These are phyloP conservation scores for Parotocinclus haroldoi DNA, from an alignment of 2,797 vertebrate species.

Conservation along the genomic window DNA sequence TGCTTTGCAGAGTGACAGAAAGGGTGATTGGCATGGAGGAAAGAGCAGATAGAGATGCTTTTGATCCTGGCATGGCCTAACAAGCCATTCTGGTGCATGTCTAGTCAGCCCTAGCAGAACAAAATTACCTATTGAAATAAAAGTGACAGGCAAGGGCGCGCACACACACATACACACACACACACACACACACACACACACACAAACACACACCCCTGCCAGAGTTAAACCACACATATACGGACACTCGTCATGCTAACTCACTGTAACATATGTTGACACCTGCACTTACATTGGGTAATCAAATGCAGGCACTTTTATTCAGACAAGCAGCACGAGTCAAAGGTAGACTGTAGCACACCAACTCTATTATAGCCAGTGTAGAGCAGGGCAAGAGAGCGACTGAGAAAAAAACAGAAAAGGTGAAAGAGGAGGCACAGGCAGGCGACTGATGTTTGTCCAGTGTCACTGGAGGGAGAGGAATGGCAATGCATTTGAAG, in stretches of 20 bases:
- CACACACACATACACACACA: constrained; percentile 48
- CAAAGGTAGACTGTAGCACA: constrained; percentile 79
- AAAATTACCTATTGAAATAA: constrained; percentile 97
- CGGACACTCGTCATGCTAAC: constrained; percentile 42
- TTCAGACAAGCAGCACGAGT: constrained; percentile 80
- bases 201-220: constrained; percentile 9
- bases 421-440: constrained; percentile 42
- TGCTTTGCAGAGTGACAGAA: constrained; percentile 89
- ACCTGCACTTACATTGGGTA: constrained; percentile 54
- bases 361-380: constrained; percentile 69
- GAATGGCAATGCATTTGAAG: constrained; percentile 58
- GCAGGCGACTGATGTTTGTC: constrained; percentile 82
- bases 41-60: constrained; percentile 79
- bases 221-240: too few species aligned
- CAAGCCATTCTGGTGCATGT: constrained; percentile 95
- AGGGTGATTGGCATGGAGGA: constrained; percentile 95
- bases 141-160: constrained; percentile 91
- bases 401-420: constrained; percentile 54
- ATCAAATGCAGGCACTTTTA: constrained; percentile 83
- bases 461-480: constrained; percentile 74
- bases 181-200: constrained; percentile 63
- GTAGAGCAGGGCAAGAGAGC: constrained; percentile 1
- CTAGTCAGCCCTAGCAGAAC: constrained; percentile 88
- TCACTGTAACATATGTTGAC: constrained; percentile 35
- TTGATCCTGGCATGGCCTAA: constrained; percentile 95